Conservation (phyloP, 30 jellyfish, hydroid and myxozoan species). For the Clytia hemisphaerica region DNA sequence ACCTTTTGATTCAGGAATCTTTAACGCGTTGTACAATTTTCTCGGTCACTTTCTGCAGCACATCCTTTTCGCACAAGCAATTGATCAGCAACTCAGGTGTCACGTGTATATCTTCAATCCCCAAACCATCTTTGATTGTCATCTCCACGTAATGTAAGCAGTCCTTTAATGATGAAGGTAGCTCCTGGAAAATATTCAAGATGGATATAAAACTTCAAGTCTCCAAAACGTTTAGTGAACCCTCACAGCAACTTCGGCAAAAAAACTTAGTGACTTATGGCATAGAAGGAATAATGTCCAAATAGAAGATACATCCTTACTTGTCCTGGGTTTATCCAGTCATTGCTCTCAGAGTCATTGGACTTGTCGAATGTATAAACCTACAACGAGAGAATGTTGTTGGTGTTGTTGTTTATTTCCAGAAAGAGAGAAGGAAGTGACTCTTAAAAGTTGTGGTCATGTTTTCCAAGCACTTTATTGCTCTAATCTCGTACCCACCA, state of each 20-base stretch:
- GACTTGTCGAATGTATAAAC: conserved; percentile 44
- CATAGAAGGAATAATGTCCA: neutral
- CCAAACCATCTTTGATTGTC: neutral
- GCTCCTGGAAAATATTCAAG: neutral
- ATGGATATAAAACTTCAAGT: neutral
- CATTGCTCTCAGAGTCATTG: conserved; percentile 3
- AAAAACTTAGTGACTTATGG: too few relatives aligned
- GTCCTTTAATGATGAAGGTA: neutral
- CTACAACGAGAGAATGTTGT: conserved; percentile 30
- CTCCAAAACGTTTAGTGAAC: neutral
- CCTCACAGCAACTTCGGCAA: too few relatives aligned
- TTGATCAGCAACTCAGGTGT: conserved; percentile 9
- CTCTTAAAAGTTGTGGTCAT: too few relatives aligned
- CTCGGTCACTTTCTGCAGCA: conserved; percentile 2
- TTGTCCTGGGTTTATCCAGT: conserved; percentile 79
- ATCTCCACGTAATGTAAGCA: neutral
- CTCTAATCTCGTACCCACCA: neutral
- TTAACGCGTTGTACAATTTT: too few relatives aligned
- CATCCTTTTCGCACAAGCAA: conserved; percentile 17
- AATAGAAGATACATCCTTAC: neutral
- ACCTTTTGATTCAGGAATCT: too few relatives aligned
- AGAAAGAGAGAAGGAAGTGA: too few relatives aligned
- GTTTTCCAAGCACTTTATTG: too few relatives aligned
- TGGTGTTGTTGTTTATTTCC: too few relatives aligned
- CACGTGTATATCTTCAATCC: too few relatives aligned